Conservation (phyloP, 2,888 invertebrate species). For the Beris morrisii region DNA sequence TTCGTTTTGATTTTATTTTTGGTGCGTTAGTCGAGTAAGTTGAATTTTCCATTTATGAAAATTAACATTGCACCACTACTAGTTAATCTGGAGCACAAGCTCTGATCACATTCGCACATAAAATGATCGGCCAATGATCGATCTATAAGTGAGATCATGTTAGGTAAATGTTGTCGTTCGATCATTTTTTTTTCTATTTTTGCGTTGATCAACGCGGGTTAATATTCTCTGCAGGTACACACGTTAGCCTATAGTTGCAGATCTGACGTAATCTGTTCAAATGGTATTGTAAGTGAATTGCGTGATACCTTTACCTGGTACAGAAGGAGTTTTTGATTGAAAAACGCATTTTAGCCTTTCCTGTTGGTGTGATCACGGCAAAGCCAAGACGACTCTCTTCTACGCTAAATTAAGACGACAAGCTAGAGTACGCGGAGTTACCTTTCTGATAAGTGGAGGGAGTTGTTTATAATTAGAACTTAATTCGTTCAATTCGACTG, state of each 20-base stretch:
- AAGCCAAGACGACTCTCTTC: too few relatives aligned
- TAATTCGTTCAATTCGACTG: constrained; percentile 1
- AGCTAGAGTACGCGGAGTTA: too few relatives aligned
- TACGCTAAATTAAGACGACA: too few relatives aligned
- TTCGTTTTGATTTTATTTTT: neutral
- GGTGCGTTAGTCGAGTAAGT: constrained; percentile 19
- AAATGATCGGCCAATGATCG: constrained; percentile 22
- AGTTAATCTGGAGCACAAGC: constrained; percentile 26
- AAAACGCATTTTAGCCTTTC: constrained; percentile 9
- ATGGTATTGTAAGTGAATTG: constrained; percentile 28
- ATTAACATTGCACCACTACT: constrained; percentile 19
- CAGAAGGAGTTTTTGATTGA: constrained; percentile 19
- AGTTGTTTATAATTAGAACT: neutral
- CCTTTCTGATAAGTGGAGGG: too few relatives aligned
- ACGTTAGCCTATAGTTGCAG: constrained; percentile 9
- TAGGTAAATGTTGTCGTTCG: neutral
- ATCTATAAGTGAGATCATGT: constrained; percentile 24
- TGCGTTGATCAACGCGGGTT: neutral
- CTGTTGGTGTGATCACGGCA: too few relatives aligned
- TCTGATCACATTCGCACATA: neutral
- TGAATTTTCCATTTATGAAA: constrained; percentile 36
- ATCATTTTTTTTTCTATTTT: neutral
- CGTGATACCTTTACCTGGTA: constrained; percentile 9
- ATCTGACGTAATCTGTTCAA: constrained; percentile 28
- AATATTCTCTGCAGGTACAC: constrained; percentile 2